phyloP scores from a whole-genome alignment of 1,140 invertebrate genomes.

The Saccostrea echinata region DNA sequence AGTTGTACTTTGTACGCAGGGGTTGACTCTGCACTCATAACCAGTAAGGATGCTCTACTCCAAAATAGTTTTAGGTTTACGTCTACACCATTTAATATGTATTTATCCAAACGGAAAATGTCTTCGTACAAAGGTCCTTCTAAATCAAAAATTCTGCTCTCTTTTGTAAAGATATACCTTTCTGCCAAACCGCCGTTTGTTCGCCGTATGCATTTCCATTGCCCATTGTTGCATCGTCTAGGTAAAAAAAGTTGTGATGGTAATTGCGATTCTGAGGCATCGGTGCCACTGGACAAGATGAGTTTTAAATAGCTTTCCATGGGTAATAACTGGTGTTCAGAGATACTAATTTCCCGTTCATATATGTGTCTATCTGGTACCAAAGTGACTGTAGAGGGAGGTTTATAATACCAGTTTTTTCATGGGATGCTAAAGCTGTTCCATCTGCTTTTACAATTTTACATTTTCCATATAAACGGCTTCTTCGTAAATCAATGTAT shows the following conservation, averaged over 20 bases:
- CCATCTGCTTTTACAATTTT: constrained; percentile 47
- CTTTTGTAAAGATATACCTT: constrained; percentile 35
- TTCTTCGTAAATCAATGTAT: constrained; percentile 16
- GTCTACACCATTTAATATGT: constrained; percentile 50
- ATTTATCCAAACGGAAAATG: no score
- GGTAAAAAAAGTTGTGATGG: constrained; percentile 19
- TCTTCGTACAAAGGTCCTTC: constrained; percentile 52
- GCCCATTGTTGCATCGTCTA: not conserved
- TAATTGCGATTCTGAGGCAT: constrained; percentile 34
- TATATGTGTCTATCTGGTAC: constrained; percentile 39
- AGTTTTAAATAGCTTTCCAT: constrained; percentile 47
- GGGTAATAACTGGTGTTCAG: constrained; percentile 48
- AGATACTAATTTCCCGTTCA: not conserved
- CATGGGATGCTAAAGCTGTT: constrained; percentile 2
- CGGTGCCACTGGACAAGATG: constrained; percentile 36
- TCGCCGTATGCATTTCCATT: not conserved
- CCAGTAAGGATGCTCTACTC: constrained; percentile 37
- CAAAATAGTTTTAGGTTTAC: constrained; percentile 48
- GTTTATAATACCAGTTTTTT: constrained; percentile 47
- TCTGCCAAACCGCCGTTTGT: not conserved
- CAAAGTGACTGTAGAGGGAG: constrained; percentile 34
- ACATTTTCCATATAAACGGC: constrained; percentile 34
- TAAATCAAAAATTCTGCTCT: constrained; percentile 42
- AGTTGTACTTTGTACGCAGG: constrained; percentile 47
- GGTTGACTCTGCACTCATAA: not conserved